Conservation (phyloP, 2,113 vertebrate genomes). For the Naja naja region DNA sequence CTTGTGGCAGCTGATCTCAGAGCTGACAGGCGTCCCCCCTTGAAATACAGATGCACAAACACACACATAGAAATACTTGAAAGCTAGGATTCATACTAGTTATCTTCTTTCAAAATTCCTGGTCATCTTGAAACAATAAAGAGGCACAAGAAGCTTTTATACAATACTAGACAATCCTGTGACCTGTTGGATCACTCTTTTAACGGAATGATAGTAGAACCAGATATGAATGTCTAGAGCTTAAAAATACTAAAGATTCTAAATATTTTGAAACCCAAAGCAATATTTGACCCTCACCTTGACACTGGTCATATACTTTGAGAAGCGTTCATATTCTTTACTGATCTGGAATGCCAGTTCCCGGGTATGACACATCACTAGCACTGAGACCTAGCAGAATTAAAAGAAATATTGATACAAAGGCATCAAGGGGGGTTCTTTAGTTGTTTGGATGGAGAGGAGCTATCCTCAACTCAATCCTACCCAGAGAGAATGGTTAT, state of each 20-base stretch:
- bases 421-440: not conserved
- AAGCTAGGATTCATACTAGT: not conserved
- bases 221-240: not conserved
- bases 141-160: not conserved
- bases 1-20: too few relatives aligned
- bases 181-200: not conserved
- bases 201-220: not conserved
- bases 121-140: not conserved
- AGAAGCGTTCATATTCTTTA: slow-evolving; percentile 85
- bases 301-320: slow-evolving; percentile 81
- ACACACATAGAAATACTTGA: not conserved
- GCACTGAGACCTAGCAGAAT: slow-evolving; percentile 73
- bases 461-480: not conserved
- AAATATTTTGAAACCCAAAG: too few relatives aligned
- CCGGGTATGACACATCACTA: slow-evolving; percentile 84
- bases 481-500: too few relatives aligned
- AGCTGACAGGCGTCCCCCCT: too few relatives aligned
- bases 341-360: slow-evolving; percentile 85
- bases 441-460: not conserved
- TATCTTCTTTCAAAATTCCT: not conserved
- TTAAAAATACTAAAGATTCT: not conserved
- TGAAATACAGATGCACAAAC: not conserved
- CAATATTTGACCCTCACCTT: slow-evolving; percentile 64
- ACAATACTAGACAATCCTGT: not conserved
- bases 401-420: not conserved